Evolutionary conservation across 2,888 invertebrate species (phyloP).

Genomic region (Lasioglossum morio): DNA sequence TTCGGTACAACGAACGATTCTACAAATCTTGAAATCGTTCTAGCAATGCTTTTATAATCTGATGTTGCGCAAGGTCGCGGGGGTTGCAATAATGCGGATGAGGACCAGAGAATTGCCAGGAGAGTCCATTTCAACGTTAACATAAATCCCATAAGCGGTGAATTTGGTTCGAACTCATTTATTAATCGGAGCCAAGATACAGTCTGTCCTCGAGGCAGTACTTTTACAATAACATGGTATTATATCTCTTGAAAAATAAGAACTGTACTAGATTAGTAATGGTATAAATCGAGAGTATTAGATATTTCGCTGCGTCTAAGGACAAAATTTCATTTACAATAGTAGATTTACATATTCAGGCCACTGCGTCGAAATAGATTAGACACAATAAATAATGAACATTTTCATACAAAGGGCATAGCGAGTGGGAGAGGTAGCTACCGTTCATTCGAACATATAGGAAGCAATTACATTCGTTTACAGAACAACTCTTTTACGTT

Average conservation of each 20-base stretch:
- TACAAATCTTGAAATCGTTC: background rate
- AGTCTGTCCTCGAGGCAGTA: conserved; percentile 81
- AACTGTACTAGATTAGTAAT: conserved; percentile 72
- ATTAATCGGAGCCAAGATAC: conserved; percentile 80
- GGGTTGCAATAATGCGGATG: background rate
- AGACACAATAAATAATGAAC: conserved; percentile 58
- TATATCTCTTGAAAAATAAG: conserved; percentile 74
- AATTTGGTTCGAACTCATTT: conserved; percentile 73
- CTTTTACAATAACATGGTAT: conserved; percentile 78
- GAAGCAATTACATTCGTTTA: conserved; percentile 22
- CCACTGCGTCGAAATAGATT: conserved; percentile 61
- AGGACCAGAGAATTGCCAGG: background rate
- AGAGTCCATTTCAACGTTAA: background rate
- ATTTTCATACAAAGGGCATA: conserved; percentile 50
- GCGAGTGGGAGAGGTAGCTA: conserved; percentile 43
- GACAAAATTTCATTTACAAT: conserved; percentile 68
- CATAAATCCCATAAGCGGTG: background rate
- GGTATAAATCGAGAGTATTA: conserved; percentile 77
- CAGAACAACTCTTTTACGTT: conserved; percentile 25
- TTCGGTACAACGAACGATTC: background rate
- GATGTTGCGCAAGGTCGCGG: background rate
- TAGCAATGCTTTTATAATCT: background rate
- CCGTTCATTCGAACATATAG: conserved; percentile 35
- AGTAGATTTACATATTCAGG: conserved; percentile 67
- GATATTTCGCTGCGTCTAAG: conserved; percentile 72